phyloP scores from a whole-genome alignment of 2,797 vertebrate genomes.

The Valencia hispanica region DNA sequence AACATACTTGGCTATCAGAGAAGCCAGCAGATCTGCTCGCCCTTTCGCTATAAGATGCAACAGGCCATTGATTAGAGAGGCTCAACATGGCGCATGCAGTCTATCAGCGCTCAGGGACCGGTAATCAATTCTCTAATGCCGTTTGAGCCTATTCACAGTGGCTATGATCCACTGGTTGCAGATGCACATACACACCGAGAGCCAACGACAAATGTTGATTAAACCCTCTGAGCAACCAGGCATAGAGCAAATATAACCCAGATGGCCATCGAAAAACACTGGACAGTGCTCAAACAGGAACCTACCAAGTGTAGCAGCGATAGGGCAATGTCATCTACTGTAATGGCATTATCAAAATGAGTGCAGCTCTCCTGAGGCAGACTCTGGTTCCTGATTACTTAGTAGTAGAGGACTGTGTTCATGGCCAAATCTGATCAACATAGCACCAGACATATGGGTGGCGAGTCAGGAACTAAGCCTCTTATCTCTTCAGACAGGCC shows the following conservation, averaged over 20 bases:
- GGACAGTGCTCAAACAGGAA: constrained; percentile 68
- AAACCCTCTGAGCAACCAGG: constrained; percentile 11
- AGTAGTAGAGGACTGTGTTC: constrained; percentile 59
- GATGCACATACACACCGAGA: constrained; percentile 20
- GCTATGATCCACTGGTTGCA: constrained; percentile 58
- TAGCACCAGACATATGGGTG: constrained; percentile 69
- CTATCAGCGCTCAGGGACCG: constrained; percentile 78
- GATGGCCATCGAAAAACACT: constrained; percentile 65
- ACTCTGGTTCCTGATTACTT: constrained; percentile 76
- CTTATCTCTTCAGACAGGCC: constrained; percentile 68
- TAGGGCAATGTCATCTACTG: constrained; percentile 60
- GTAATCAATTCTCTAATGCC: constrained; percentile 85
- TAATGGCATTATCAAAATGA: constrained; percentile 79
- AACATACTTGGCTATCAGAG: constrained; percentile 52
- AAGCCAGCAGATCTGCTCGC: constrained; percentile 55
- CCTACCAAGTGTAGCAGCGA: constrained; percentile 66
- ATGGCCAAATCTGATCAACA: constrained; percentile 76
- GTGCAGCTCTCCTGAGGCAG: constrained; percentile 67
- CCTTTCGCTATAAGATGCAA: constrained; percentile 59
- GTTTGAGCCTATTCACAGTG: constrained; percentile 73
- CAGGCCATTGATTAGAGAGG: constrained; percentile 76
- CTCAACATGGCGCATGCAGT: constrained; percentile 72
- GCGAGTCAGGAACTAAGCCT: constrained; percentile 66
- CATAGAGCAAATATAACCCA: constrained; percentile 52
- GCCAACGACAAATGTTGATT: constrained; percentile 21